Evolutionary conservation across 37 sponge, comb jelly and placozoan species (phyloP).

Genomic region (Beroe ovata): DNA sequence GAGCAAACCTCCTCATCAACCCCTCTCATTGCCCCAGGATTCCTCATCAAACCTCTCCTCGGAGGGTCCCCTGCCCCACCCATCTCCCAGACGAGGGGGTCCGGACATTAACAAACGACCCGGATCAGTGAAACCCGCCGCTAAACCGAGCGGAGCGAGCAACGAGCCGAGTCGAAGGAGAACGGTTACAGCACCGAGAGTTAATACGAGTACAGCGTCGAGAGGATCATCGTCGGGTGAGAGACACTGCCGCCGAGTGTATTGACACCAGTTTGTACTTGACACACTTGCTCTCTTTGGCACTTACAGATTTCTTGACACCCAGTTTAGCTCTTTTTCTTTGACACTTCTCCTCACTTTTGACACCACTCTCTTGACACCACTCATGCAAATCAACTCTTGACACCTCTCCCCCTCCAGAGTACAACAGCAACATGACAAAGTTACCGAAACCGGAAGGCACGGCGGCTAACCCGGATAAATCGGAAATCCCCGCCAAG

Average conservation of each 20-base stretch:
- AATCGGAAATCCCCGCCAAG: constrained; percentile 51
- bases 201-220: neutral
- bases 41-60: constrained; percentile 20
- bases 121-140: constrained; percentile 29
- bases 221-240: neutral
- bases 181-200: constrained; percentile 33
- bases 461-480: constrained; percentile 49
- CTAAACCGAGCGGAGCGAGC: constrained; percentile 23
- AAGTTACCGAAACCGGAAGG: constrained; percentile 35
- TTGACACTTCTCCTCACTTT: no score
- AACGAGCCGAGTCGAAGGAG: constrained; percentile 34
- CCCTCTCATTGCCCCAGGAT: no score
- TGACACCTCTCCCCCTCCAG: constrained; percentile 12
- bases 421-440: constrained; percentile 27
- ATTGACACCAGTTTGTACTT: no score
- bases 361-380: no score
- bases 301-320: no score
- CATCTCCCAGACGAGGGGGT: constrained; percentile 38
- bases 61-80: constrained; percentile 27
- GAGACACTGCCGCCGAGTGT: no score
- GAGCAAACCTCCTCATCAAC: no score
- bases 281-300: no score
- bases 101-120: constrained; percentile 17
- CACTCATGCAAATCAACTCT: no score
- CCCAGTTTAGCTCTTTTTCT: no score